Evolutionary conservation across 92 coral and sea anemone genomes (phyloP), one percentile per base, ranked within the genome.

Genomic region (Plumapathes pennacea): DNA sequence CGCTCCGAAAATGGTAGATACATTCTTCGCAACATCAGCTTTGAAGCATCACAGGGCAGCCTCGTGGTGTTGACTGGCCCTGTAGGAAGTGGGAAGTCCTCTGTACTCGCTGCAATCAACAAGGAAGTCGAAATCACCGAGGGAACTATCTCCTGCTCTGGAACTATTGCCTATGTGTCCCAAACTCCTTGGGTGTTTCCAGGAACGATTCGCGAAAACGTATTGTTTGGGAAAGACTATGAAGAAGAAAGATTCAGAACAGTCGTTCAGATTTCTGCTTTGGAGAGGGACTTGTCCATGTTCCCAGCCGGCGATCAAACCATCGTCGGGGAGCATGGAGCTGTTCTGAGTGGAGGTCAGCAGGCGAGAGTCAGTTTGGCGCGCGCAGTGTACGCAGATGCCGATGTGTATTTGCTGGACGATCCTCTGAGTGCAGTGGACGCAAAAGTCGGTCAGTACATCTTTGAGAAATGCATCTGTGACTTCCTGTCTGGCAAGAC

Each of bases 341-440:
- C 22, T 12, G 47, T 42, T 21, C 5, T 42, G 5, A 42, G 47
- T 42, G 47, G 47, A 42, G 47, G 47, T 6, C 47, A 42, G 47
- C 47, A 12, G 47, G 47, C 47, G 17, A 21, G 47, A 21, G 47
- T 42, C 3, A 42, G 47, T 25, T 25, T 42, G 47, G 47, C 47
- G 22, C 47, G 47, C 20, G 47, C 21, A 42, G 47, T 42, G 21
- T 42, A 42, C 47, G 47, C 47, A 42, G 21, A 42, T 42, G 47
- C 47, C 17, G 47, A 42, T 25, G 1, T 42, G 21, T 42, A 42
- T 42, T 25, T 42, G 7, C 8, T 42, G 18, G 47, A 42, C 22
- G 47, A 42, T 42, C 47, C 47, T 42, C 47, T 42, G 7, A 42
- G 47, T n/a, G 47, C 47, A 17, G 47, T 42, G 4, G 47, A 42